A percentile compares a stretch with the other conserved stretches of the same genome.
Conservation (phyloP, 92 coral and sea anemone genomes). For the Bergia puertoricense region DNA sequence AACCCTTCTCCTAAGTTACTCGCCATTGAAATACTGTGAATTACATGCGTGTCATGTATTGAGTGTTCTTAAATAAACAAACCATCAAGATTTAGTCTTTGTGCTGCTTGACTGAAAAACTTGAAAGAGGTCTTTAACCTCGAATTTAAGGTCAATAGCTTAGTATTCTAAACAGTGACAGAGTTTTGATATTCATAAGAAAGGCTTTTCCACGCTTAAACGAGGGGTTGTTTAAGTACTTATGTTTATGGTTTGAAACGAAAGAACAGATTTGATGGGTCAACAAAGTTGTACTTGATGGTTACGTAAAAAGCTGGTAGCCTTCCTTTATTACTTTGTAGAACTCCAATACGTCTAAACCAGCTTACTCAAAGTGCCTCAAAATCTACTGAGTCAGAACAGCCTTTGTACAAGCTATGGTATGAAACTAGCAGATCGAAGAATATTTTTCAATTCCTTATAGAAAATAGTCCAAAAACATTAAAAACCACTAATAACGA, state of each 20-base stretch:
- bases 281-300: neutral
- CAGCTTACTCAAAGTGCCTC: neutral
- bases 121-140: constrained; percentile 29
- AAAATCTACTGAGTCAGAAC: neutral
- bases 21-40: neutral
- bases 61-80: constrained; percentile 13
- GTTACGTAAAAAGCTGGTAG: neutral
- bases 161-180: constrained; percentile 10
- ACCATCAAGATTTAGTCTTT: constrained; percentile 12
- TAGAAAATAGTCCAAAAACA: neutral
- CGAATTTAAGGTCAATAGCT: constrained; percentile 30
- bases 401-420: neutral
- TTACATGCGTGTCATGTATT: neutral
- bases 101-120: constrained; percentile 24
- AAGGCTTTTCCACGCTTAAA: neutral
- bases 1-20: neutral
- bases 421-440: neutral
- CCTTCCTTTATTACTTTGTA: neutral
- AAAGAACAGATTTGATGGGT: neutral
- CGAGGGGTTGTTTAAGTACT: neutral
- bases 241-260: neutral
- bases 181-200: neutral
- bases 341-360: neutral
- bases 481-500: neutral
- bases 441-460: neutral